Conservation (phyloP, 2,888 invertebrate species). For the Dendrolimus pini region DNA sequence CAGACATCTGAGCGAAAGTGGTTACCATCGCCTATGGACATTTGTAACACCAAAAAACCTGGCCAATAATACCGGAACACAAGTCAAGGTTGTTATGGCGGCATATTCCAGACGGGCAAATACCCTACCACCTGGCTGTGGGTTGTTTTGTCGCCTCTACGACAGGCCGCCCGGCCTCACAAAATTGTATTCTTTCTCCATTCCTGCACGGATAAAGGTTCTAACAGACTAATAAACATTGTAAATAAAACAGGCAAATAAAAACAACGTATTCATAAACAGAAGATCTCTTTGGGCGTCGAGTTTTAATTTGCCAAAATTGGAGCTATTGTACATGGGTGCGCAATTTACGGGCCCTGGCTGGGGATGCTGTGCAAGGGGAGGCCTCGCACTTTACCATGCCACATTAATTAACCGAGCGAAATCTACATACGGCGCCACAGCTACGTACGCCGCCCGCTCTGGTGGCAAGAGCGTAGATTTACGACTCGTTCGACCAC, state of each 20-base stretch:
- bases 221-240: no score
- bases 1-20: no score
- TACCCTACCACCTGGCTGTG: no score
- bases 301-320: slow-evolving; percentile 60
- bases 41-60: no score
- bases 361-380: slow-evolving; percentile 50
- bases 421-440: slow-evolving; percentile 70
- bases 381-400: slow-evolving; percentile 64
- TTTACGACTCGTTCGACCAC: slow-evolving; percentile 72
- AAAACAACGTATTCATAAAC: slow-evolving; percentile 17
- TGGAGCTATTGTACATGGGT: slow-evolving; percentile 59
- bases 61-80: no score
- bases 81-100: no score
- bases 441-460: slow-evolving; percentile 60
- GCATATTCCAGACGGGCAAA: no score
- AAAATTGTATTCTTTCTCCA: no score
- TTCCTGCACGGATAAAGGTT: no score
- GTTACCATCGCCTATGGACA: no score
- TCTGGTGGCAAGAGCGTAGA: slow-evolving; percentile 68
- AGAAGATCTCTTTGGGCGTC: slow-evolving; percentile 32
- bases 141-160: no score
- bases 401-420: slow-evolving; percentile 72
- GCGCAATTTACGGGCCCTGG: slow-evolving; percentile 65
- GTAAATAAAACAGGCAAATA: neutral
- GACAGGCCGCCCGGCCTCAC: no score